These are phyloP conservation scores for Bombycilla garrulus DNA, from an alignment of 2,113 vertebrate genomes.

Conservation along the genomic window DNA sequence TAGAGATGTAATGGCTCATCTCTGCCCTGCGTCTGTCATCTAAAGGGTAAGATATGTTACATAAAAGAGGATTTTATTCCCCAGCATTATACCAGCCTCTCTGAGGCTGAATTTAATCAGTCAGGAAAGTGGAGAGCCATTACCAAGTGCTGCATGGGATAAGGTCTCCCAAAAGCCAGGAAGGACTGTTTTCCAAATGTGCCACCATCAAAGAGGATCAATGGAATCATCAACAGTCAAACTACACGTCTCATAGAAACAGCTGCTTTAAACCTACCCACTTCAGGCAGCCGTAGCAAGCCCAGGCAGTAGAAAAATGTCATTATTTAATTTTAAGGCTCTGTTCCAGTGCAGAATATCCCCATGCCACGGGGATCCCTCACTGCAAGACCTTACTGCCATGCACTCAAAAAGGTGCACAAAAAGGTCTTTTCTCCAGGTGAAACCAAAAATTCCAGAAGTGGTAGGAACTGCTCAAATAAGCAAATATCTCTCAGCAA, in stretches of 20 bases:
- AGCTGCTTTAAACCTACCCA: not conserved
- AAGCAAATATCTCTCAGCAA: not conserved
- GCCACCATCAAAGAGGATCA: not conserved
- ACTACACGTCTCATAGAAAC: not conserved
- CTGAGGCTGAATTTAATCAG: not conserved
- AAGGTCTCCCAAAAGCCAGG: not conserved
- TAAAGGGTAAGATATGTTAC: not conserved
- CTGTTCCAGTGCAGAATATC: not conserved
- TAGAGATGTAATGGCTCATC: not conserved
- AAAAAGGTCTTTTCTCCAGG: not conserved
- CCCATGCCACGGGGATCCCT: not conserved
- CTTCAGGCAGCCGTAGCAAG: not conserved
- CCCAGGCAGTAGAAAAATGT: not conserved
- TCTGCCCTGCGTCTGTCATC: not conserved
- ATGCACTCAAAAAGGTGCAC: not conserved
- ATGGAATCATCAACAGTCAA: not conserved
- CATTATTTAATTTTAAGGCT: not conserved
- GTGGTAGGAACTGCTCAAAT: not conserved
- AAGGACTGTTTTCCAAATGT: not conserved
- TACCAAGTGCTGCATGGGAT: not conserved
- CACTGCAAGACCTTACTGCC: fast-evolving
- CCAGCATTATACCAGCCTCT: not conserved
- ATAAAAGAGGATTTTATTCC: not conserved
- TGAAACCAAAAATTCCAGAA: not conserved
- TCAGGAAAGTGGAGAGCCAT: not conserved